Evolutionary conservation across 2,113 vertebrate genomes (phyloP).

Genomic region (Connochaetes taurinus): DNA sequence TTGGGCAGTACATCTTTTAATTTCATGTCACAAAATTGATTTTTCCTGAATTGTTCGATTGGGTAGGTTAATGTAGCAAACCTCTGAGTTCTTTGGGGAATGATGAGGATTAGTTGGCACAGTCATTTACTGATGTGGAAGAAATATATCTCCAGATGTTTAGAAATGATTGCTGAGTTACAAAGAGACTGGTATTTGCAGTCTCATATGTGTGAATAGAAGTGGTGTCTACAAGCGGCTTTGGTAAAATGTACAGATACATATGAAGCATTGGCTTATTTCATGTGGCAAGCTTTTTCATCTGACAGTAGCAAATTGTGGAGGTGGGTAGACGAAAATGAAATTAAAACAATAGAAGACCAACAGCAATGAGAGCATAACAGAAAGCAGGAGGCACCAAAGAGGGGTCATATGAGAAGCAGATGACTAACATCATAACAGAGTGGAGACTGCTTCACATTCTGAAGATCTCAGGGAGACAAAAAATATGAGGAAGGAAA

Average conservation of each 20-base stretch:
- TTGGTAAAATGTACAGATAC: neutral
- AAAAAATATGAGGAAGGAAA: neutral
- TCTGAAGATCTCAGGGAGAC: neutral
- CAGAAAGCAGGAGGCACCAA: neutral
- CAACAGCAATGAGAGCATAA: neutral
- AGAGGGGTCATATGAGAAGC: neutral
- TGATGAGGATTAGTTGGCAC: neutral
- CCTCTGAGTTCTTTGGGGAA: neutral
- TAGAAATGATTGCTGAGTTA: neutral
- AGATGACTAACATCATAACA: neutral
- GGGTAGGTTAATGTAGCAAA: neutral
- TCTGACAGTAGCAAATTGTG: neutral
- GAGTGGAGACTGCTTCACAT: neutral
- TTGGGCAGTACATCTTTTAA: neutral
- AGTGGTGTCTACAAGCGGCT: neutral
- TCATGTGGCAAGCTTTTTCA: neutral
- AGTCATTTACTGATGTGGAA: neutral
- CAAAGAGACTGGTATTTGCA: neutral
- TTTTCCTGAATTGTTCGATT: slow-evolving; percentile 16
- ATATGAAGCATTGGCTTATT: neutral
- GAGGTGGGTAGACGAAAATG: neutral
- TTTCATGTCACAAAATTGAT: neutral
- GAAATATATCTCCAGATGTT: neutral
- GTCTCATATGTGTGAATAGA: neutral
- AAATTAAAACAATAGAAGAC: neutral